Evolutionary conservation across 92 coral and sea anemone genomes (phyloP).

Genomic region (Umimayanthus kanabou): DNA sequence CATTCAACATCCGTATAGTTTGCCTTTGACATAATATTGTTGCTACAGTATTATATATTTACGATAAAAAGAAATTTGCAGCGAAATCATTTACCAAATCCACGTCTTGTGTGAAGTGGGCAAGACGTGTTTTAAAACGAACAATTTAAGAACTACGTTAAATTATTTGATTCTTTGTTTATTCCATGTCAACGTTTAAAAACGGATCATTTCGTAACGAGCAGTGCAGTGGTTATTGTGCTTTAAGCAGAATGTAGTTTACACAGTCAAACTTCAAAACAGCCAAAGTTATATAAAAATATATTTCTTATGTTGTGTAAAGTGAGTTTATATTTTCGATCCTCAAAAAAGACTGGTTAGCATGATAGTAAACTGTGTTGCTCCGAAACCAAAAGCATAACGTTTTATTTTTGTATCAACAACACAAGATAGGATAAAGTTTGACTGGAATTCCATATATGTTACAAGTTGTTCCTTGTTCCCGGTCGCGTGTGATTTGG

Average conservation of each 20-base stretch:
- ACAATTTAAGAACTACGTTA: neutral
- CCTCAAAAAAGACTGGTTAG: neutral
- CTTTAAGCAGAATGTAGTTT: constrained; percentile 1
- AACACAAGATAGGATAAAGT: too few relatives aligned
- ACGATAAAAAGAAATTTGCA: neutral
- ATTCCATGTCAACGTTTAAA: neutral
- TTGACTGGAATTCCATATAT: too few relatives aligned
- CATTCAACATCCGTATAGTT: neutral
- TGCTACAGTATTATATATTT: too few relatives aligned
- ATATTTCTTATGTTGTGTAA: neutral
- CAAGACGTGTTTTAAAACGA: neutral
- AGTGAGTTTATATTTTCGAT: neutral
- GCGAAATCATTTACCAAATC: neutral
- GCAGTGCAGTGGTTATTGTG: neutral
- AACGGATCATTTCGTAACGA: neutral
- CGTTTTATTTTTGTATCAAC: too few relatives aligned
- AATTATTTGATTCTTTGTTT: constrained; percentile 14
- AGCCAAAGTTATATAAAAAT: neutral
- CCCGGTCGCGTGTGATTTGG: too few relatives aligned
- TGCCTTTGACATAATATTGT: neutral
- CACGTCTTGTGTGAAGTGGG: neutral
- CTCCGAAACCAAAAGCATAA: neutral
- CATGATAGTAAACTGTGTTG: neutral
- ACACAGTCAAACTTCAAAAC: neutral
- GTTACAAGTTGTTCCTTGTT: too few relatives aligned